Base-by-base conservation (phyloP, 2,113 vertebrate species). In the Thinocorus orbignyianus region DNA sequence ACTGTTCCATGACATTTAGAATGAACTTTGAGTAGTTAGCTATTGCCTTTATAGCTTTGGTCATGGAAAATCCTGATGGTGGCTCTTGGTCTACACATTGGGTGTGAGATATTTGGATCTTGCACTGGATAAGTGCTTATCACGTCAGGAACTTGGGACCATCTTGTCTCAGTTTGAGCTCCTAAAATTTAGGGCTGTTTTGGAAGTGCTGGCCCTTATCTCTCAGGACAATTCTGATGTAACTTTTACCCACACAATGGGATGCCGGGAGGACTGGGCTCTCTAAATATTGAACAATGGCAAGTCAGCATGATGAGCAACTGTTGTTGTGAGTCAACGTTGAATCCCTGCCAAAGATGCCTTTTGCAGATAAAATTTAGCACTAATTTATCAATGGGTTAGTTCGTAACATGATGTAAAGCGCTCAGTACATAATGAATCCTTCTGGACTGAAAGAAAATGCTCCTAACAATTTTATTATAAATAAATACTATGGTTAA, bases 311-410 rank as follows among this genome's bases (percentile, higher is more conserved):
- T 60, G 89, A 2, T 62, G 73, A 92, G 84, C 87, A 66, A 44
- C 74, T 81, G 80, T 49, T 70, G 62, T 78, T 51, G 87, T 93
- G 90, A 96, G 90, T 95, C 96, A 93, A 2, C 5, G 16, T 22
- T 95, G 89, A 91, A 84, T 84, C 69, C 57, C 54, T 89, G 91
- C 96, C 93, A 95, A 73, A 81, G 83, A 78, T 91, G 83, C 77
- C 91, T 93, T 96, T 92, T 95, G 86, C 65, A 92, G 95, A 92
- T 86, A 91, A 91, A 92, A 93, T 84, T 87, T 86, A 89, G 77
- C 51, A 31, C 48, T 95, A 37, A 89, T 95, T 96, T 92, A 68
- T 93, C 94, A 92, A 81, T 89, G 91, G 64, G 42, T 55, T 89
- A 55, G 81, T 87, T 95, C 33, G 10, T 81, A 93, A 87, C 87